These are phyloP conservation scores for Spilarctia lutea DNA, from an alignment of 2,888 invertebrate species.

Conservation along the genomic window DNA sequence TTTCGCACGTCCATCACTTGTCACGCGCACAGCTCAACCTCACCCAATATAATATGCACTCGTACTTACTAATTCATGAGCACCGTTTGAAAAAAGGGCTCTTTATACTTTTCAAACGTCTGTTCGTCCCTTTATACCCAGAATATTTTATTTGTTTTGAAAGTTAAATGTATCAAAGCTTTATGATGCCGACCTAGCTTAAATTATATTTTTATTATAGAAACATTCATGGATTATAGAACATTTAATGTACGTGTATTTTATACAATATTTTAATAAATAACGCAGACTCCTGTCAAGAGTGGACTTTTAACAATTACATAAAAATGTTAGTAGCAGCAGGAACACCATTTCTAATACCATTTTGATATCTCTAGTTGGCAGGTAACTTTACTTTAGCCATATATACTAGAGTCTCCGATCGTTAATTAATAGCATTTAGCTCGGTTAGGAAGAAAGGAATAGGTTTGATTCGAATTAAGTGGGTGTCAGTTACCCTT, in stretches of 20 bases:
- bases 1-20: slow-evolving; percentile 7
- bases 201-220: not conserved
- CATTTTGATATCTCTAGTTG: too few species aligned
- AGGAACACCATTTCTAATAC: too few species aligned
- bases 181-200: not conserved
- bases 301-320: not conserved
- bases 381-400: too few species aligned
- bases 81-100: slow-evolving; percentile 20
- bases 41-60: slow-evolving; percentile 14
- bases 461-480: too few species aligned
- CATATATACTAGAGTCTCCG: too few species aligned
- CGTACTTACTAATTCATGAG: slow-evolving; percentile 31
- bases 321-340: not conserved
- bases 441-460: too few species aligned
- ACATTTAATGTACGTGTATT: not conserved
- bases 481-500: too few species aligned
- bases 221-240: not conserved
- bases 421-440: too few species aligned
- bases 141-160: slow-evolving; percentile 9
- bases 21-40: slow-evolving; percentile 9
- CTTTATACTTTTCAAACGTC: slow-evolving; percentile 4
- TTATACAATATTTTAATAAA: not conserved
- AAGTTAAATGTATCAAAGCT: slow-evolving; percentile 2
- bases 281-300: not conserved
- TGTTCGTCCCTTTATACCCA: slow-evolving; percentile 5